phyloP scores from a whole-genome alignment of 2,797 vertebrate genomes.

The Carcharodon carcharias region DNA sequence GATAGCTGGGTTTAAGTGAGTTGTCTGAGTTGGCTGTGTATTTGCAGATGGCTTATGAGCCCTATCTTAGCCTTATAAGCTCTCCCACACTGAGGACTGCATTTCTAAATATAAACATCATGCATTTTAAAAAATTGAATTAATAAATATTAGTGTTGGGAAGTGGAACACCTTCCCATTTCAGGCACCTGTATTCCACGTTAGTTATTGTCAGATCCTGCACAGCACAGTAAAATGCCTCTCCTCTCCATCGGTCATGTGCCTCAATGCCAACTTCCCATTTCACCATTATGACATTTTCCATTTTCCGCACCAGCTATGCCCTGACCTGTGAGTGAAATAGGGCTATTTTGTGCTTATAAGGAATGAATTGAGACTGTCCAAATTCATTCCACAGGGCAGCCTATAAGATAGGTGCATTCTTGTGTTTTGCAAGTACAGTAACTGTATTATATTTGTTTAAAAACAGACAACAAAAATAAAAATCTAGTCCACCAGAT shows the following conservation, averaged over 20 bases:
- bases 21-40: neutral
- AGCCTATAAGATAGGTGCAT: neutral
- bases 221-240: neutral
- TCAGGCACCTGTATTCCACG: neutral
- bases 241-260: neutral
- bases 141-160: neutral
- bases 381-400: neutral
- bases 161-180: neutral
- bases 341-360: neutral
- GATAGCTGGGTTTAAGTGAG: neutral
- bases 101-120: neutral
- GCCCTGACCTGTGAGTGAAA: neutral
- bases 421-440: neutral
- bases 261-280: too few species aligned
- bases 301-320: neutral
- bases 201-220: neutral
- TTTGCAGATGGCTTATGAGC: neutral
- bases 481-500: neutral
- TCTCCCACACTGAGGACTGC: neutral
- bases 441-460: neutral
- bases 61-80: neutral
- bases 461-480: neutral
- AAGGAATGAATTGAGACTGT: neutral
- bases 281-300: neutral
- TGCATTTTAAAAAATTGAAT: neutral